Conservation (phyloP, 2,888 invertebrate genomes). For the Protonemura montana region DNA sequence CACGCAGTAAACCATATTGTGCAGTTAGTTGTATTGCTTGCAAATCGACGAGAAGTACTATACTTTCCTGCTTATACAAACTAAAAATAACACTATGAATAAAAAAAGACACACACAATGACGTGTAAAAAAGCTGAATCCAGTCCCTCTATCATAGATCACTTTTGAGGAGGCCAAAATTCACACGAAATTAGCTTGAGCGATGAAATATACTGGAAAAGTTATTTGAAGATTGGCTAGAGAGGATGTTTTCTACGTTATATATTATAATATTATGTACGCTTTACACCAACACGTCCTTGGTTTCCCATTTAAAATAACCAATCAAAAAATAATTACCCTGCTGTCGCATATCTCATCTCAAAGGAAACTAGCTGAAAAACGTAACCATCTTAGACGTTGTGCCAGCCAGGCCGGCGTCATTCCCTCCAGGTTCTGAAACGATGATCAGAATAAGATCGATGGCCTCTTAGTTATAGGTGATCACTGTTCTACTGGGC, state of each 20-base stretch:
- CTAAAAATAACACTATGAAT: not conserved
- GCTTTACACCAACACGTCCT: not conserved
- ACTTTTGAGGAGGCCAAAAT: not conserved
- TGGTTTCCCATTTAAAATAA: not conserved
- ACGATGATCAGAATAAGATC: not conserved
- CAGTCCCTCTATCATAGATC: not conserved
- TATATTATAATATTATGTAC: not conserved
- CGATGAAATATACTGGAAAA: not conserved
- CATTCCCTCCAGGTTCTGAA: not conserved
- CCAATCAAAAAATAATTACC: constrained; percentile 12
- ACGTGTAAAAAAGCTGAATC: not conserved
- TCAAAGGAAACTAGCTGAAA: not conserved
- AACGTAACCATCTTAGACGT: not conserved
- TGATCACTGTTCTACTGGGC: not conserved
- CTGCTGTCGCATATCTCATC: not conserved
- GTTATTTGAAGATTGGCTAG: not conserved
- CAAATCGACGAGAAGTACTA: not conserved
- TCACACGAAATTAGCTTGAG: not conserved
- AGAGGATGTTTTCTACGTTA: not conserved
- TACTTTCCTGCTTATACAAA: not conserved
- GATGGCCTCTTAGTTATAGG: not conserved
- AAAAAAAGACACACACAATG: not conserved
- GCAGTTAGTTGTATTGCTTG: not conserved
- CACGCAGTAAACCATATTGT: too few species aligned
- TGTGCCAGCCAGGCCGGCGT: not conserved